Conservation (phyloP, 92 coral and sea anemone species). For the Porites cylindrica region DNA sequence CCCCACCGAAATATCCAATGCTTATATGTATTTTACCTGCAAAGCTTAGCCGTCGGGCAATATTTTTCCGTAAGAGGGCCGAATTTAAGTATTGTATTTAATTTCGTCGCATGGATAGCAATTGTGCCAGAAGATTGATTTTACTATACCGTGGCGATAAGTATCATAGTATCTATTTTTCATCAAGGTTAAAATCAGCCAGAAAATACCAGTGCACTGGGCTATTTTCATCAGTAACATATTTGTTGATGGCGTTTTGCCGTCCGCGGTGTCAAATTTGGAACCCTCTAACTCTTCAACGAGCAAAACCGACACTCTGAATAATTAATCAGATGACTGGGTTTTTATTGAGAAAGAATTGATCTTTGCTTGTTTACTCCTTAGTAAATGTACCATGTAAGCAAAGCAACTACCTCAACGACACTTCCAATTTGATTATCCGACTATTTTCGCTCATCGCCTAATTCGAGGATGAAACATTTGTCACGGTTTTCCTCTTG, state of each 20-base stretch:
- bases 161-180: slow-evolving; percentile 18
- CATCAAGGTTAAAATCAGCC: slow-evolving; percentile 10
- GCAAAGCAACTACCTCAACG: slow-evolving; percentile 10
- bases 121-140: slow-evolving; percentile 40
- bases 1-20: slow-evolving; percentile 53
- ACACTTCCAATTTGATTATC: slow-evolving; percentile 5
- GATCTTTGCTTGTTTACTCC: slow-evolving; percentile 70
- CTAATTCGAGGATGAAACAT: slow-evolving; percentile 27
- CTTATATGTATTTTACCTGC: slow-evolving; percentile 64
- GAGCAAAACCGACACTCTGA: slow-evolving; percentile 63
- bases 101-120: slow-evolving; percentile 69
- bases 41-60: slow-evolving; percentile 52
- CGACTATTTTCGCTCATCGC: background rate
- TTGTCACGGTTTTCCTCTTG: slow-evolving; percentile 34
- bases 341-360: slow-evolving; percentile 71
- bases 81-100: slow-evolving; percentile 78
- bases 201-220: slow-evolving; percentile 13
- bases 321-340: slow-evolving; percentile 73
- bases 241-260: slow-evolving; percentile 33
- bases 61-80: slow-evolving; percentile 52
- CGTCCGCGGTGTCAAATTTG: slow-evolving; percentile 53
- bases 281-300: slow-evolving; percentile 51
- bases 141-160: slow-evolving; percentile 7
- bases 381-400: slow-evolving; percentile 31
- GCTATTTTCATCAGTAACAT: slow-evolving; percentile 2